Percentiles rank a stretch among this genome's conserved stretches.
Evolutionary conservation across 1,140 invertebrate genomes (phyloP).

Genomic region (Drosophila tropicalis): DNA sequence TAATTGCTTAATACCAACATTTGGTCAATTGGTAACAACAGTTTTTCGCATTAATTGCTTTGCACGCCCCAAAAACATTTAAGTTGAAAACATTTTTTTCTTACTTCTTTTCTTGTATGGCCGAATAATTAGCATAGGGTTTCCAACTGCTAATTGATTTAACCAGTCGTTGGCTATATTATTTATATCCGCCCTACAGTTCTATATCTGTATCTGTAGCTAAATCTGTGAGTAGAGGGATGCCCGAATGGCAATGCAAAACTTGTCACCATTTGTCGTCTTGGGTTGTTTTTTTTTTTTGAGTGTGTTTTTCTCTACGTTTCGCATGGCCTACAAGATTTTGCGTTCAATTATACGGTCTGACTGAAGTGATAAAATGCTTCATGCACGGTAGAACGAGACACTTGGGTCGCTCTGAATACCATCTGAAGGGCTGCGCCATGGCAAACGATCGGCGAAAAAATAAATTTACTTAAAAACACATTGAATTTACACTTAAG

Average conservation of each 20-base stretch:
- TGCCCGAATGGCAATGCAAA: conserved; percentile 57
- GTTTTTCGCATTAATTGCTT: conserved; percentile 47
- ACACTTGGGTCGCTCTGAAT: conserved; percentile 37
- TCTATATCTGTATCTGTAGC: conserved; percentile 41
- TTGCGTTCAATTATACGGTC: conserved; percentile 81
- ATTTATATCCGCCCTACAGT: conserved; percentile 44
- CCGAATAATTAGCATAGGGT: conserved; percentile 68
- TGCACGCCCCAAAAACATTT: conserved; percentile 45
- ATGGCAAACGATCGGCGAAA: neutral
- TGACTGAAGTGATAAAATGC: conserved; percentile 80
- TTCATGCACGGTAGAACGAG: conserved; percentile 42
- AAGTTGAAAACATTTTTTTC: conserved; percentile 28
- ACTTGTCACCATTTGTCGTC: conserved; percentile 74
- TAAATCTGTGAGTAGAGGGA: conserved; percentile 42
- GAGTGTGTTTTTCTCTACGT: conserved; percentile 26
- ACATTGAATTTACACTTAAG: neutral
- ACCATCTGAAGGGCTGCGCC: neutral
- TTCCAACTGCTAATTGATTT: conserved; percentile 61
- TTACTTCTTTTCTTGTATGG: neutral
- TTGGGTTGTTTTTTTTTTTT: conserved; percentile 11
- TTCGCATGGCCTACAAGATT: conserved; percentile 63
- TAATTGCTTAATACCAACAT: conserved; percentile 69
- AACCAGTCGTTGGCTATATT: conserved; percentile 51
- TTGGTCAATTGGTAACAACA: conserved; percentile 30
- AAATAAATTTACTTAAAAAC: conserved; percentile 4